These are phyloP conservation scores for Lipotes vexillifer DNA, from an alignment of 2,113 vertebrate genomes.

Conservation along the genomic window DNA sequence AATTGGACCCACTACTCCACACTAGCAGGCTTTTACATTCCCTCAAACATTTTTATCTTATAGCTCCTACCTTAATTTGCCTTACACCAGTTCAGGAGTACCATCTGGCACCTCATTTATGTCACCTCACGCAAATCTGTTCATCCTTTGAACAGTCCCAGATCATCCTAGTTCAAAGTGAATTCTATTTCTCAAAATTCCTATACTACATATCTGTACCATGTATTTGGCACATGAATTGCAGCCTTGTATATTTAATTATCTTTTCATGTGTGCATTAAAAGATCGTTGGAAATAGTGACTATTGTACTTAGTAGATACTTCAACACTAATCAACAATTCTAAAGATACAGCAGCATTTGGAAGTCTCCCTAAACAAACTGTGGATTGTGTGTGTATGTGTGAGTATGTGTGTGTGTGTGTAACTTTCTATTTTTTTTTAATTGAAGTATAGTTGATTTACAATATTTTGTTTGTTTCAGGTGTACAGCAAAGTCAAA, in stretches of 20 bases:
- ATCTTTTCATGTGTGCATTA: background rate
- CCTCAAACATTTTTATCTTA: background rate
- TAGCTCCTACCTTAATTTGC: background rate
- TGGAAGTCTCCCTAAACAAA: background rate
- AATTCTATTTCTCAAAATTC: background rate
- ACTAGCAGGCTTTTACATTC: background rate
- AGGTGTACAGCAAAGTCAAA: no score
- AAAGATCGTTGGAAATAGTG: background rate
- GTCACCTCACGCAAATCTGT: background rate
- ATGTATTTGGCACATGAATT: background rate
- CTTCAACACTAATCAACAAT: background rate
- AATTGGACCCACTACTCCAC: background rate
- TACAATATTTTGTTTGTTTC: no score
- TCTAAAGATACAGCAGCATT: background rate
- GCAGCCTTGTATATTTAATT: background rate
- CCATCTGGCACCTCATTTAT: background rate
- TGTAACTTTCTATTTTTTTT: no score
- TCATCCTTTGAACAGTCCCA: background rate
- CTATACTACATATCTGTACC: background rate
- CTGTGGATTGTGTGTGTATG: background rate
- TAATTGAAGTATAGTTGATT: no score
- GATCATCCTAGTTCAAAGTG: background rate
- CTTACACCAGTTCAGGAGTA: background rate
- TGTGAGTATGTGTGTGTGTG: background rate
- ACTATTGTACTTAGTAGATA: background rate